Percentiles rank a stretch among this genome's conserved stretches.
Evolutionary conservation across 2,113 vertebrate genomes (phyloP).

Genomic region (Bungarus multicinctus): DNA sequence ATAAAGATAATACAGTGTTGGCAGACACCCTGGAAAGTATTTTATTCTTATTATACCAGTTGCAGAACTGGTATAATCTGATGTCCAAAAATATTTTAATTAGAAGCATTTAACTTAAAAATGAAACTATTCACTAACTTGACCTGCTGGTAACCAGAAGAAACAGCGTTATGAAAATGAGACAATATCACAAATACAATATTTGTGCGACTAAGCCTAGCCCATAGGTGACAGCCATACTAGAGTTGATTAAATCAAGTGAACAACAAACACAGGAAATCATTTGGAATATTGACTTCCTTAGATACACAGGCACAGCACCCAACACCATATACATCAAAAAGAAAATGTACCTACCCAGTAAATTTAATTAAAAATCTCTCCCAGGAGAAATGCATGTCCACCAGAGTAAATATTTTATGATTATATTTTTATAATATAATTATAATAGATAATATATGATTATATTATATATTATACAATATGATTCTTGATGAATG

Average conservation of each 20-base stretch:
- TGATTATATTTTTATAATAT: no score
- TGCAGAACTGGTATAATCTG: not conserved
- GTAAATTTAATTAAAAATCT: not conserved
- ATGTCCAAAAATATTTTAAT: not conserved
- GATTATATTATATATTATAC: no score
- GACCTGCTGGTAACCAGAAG: not conserved
- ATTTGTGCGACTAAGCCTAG: not conserved
- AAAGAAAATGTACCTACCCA: not conserved
- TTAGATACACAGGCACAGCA: not conserved
- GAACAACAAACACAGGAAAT: not conserved
- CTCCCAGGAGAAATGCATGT: not conserved
- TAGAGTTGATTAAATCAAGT: not conserved
- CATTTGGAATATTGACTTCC: not conserved
- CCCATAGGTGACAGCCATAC: not conserved
- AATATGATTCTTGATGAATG: no score
- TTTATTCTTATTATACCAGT: not conserved
- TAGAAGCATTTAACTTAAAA: not conserved
- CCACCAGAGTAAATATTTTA: not conserved
- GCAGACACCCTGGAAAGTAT: not conserved
- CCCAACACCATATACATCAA: not conserved
- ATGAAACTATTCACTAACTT: not conserved
- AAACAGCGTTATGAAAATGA: not conserved
- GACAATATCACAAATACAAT: not conserved
- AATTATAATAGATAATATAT: no score
- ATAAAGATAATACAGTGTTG: no score